A percentile compares a stretch with the other conserved stretches of the same genome.
Evolutionary conservation across 2,797 vertebrate genomes (phyloP).

Genomic region (Apogon talboti): DNA sequence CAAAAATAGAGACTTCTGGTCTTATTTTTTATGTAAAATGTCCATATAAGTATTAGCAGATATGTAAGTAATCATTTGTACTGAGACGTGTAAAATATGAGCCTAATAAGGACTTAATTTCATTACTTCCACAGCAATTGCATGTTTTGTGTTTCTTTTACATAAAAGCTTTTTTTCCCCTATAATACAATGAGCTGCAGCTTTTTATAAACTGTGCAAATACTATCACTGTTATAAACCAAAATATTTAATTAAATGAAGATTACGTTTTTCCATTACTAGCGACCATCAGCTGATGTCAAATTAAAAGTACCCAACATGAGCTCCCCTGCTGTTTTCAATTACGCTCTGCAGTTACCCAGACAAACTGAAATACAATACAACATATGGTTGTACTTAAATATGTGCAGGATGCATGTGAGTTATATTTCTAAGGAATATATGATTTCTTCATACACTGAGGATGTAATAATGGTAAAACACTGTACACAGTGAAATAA

Average conservation of each 20-base stretch:
- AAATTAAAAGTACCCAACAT: conserved; percentile 62
- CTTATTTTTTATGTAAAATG: conserved; percentile 21
- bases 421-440: conserved; percentile 32
- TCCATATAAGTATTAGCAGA: conserved; percentile 30
- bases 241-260: conserved; percentile 64
- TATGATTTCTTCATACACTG: conserved; percentile 19
- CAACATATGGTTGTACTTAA: conserved; percentile 64
- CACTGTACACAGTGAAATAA: no score
- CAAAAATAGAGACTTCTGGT: conserved; percentile 43
- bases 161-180: background rate
- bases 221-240: conserved; percentile 9
- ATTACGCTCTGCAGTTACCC: conserved; percentile 60
- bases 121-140: background rate
- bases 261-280: conserved; percentile 53
- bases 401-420: conserved; percentile 43
- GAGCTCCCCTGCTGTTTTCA: conserved; percentile 70
- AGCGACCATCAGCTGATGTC: conserved; percentile 62
- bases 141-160: background rate
- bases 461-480: background rate
- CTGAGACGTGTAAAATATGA: conserved; percentile 4
- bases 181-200: background rate
- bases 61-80: background rate
- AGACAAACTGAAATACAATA: conserved; percentile 56
- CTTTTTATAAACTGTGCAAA: conserved; percentile 1
- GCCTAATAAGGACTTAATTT: background rate